Percentiles rank a stretch among this genome's conserved stretches.
Evolutionary conservation across 2,797 vertebrate species (phyloP).

Genomic region (Tapera naevia): DNA sequence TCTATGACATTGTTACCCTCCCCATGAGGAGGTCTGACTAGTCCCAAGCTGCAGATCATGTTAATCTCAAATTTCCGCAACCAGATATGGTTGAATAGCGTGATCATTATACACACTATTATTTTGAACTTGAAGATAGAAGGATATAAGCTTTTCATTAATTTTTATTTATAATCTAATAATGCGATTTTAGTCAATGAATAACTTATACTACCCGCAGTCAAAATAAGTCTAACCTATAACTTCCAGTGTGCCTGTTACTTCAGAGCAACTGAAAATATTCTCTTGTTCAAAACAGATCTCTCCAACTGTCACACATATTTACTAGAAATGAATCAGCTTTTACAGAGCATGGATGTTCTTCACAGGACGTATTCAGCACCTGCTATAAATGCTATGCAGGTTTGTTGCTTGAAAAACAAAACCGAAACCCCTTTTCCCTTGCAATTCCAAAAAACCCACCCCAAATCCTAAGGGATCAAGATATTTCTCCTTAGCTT

Average conservation of each 20-base stretch:
- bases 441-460: background rate
- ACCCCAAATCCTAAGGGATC: background rate
- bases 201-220: background rate
- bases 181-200: background rate
- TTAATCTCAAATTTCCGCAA: background rate
- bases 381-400: constrained; percentile 92
- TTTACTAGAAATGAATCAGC: constrained; percentile 91
- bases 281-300: constrained; percentile 77
- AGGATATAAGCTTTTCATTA: background rate
- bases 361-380: constrained; percentile 97
- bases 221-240: background rate
- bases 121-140: background rate
- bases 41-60: background rate
- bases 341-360: constrained; percentile 96
- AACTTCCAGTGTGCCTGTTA: background rate
- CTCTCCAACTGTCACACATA: constrained; percentile 88
- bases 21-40: background rate
- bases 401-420: constrained; percentile 80
- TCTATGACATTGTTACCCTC: background rate
- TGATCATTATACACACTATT: background rate
- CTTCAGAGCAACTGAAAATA: constrained; percentile 15
- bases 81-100: background rate
- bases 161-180: background rate
- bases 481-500: background rate
- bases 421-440: background rate